phyloP scores from a whole-genome alignment of 1,140 invertebrate genomes.

The Drosophila lacteicornis region DNA sequence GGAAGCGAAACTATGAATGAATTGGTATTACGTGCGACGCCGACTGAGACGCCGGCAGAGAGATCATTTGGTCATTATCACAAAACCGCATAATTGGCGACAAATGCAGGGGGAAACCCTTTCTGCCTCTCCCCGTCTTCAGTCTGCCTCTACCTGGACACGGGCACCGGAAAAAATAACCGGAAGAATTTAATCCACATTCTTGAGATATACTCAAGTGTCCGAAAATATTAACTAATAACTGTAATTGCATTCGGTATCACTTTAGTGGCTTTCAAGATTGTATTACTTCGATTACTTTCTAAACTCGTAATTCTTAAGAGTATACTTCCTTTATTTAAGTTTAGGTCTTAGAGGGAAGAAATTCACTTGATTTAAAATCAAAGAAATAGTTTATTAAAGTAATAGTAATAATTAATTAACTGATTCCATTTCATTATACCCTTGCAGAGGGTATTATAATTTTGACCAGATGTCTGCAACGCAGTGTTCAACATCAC shows the following conservation, averaged over 20 bases:
- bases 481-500: too few relatives aligned
- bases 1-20: constrained; percentile 70
- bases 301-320: neutral
- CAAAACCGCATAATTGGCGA: constrained; percentile 84
- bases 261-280: neutral
- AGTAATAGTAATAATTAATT: too few relatives aligned
- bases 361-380: neutral
- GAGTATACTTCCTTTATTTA: neutral
- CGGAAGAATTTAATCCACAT: constrained; percentile 2
- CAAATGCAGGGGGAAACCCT: constrained; percentile 58
- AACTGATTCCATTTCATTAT: too few relatives aligned
- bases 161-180: constrained; percentile 30
- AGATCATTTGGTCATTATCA: constrained; percentile 84
- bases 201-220: neutral
- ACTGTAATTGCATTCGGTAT: neutral
- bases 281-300: neutral
- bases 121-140: neutral
- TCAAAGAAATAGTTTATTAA: too few relatives aligned
- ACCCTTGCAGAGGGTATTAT: too few relatives aligned
- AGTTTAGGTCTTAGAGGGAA: neutral
- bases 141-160: constrained; percentile 3
- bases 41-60: constrained; percentile 30
- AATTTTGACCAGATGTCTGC: too few relatives aligned
- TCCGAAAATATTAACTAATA: neutral
- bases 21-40: constrained; percentile 79